Base-by-base conservation (phyloP, 1,140 invertebrate species). In the Ditylenchus dipsaci region DNA sequence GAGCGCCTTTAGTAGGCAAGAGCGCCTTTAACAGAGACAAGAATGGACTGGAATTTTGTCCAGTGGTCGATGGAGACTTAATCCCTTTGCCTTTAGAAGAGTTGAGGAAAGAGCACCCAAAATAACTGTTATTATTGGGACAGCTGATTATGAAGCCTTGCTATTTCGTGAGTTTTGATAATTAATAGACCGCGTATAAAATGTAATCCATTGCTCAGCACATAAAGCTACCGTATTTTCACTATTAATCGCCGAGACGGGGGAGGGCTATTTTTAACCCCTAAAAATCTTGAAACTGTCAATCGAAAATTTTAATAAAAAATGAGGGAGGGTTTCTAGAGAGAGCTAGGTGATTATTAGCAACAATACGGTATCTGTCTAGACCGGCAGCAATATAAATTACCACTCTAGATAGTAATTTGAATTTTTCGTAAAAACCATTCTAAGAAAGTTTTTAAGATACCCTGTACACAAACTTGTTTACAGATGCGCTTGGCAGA, bases 11-110 rank as follows among this genome's bases (percentile, higher is more conserved):
- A 7, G 38, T 78, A 23, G 76, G 76, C 42, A 75, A 75, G 33
- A 58, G 43, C 13, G 73, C 76, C n/a, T 75, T 75, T 49, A 65
- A 75, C 59, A 58, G 73, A 21, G 33, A 67, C 21, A 75, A 75
- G 43, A 75, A 77, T 33, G 73, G 73, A 5, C 57, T 75, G 27
- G 73, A 78, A n/a, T 78, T 78, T 23, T 78, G 76, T 27, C 73
- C 73, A 15, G 73, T 75, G 7, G 60, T 75, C 17, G 73, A 75
- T 60, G 73, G 73, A 1, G 71, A 75, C 26, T 63, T 75, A 17
- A 45, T 75, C 19, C 71, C 76, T 19, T 29, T 59, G n/a, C 15
- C 71, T n/a, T 13, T 61, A 17, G 68, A 59, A 0, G 21, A 66
- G 42, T 42, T 76, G 29, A 21, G 61, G 21, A 63, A 23, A 15